Evolutionary conservation across 2,888 invertebrate species (phyloP).

Genomic region (Caenorhabditis sp.): DNA sequence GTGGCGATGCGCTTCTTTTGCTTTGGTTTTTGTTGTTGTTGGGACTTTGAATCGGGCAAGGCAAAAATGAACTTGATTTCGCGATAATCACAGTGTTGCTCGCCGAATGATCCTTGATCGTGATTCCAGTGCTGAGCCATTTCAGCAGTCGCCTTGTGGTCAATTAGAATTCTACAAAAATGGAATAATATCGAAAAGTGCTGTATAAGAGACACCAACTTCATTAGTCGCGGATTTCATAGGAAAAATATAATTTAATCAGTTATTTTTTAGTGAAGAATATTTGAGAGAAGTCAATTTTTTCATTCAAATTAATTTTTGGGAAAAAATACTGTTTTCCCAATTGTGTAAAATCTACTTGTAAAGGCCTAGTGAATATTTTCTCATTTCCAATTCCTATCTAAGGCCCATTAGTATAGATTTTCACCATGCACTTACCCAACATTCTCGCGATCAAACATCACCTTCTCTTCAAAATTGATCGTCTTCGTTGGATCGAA

Average conservation of each 20-base stretch:
- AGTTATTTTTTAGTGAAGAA: too few species aligned
- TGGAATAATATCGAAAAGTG: neutral
- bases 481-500: conserved; percentile 38
- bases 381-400: too few species aligned
- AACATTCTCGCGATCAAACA: conserved; percentile 31
- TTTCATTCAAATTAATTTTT: too few species aligned
- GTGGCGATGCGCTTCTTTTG: neutral
- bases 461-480: conserved; percentile 17
- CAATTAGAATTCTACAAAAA: conserved; percentile 11
- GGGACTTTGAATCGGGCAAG: neutral
- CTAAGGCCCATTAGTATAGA: too few species aligned
- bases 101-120: conserved; percentile 31
- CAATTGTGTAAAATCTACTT: too few species aligned
- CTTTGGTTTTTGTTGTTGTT: neutral
- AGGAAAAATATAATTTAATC: too few species aligned
- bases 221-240: too few species aligned
- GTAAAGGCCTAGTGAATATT: too few species aligned
- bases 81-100: conserved; percentile 29
- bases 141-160: conserved; percentile 14
- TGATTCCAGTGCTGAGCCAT: conserved; percentile 28
- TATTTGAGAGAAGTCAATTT: too few species aligned
- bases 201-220: too few species aligned
- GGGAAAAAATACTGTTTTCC: too few species aligned
- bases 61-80: conserved; percentile 12
- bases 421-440: conserved; percentile 13